Base-by-base conservation (phyloP, 2,888 invertebrate genomes). In the Cephus nigrinus region DNA sequence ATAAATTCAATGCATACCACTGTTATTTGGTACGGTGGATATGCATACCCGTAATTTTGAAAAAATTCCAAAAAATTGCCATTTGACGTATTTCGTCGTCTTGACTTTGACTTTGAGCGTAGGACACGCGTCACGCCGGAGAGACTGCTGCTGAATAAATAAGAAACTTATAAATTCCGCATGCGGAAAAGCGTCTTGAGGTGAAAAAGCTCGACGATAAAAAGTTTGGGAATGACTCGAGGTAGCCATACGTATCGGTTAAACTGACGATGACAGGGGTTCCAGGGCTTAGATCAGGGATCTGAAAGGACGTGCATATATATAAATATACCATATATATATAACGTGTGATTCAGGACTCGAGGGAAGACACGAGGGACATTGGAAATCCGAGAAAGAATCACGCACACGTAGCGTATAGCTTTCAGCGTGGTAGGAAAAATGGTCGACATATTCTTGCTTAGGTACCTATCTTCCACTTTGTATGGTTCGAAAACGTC, bases 401-500 rank as follows among this genome's bases (percentile, higher is more conserved):
- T 76, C 76, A 77, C 68, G 76, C 75, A 68, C 73, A 74, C 34
- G 76, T 68, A 79, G 75, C 79, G 79, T 78, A 79, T 69, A 78
- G 82, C 84, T 86, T 86, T 86, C 86, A 86, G 75, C 82, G 78
- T 68, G 73, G 34, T n/a, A 12, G 35, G 33, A 73, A 73, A 73
- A 73, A 73, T 73, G 73, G 35, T 23, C 34, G 73, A 30, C 73
- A 33, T 73, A 73, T 73, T 73, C 34, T 34, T 35, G 73, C 34
- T 31, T 3, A 23, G 15, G 34, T 35, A 73, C 73, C 73, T 73
- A 34, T 83, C 82, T 82, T 80, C 85, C 84, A 86, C 86, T 87
- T 86, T 79, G 81, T 84, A 84, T 84, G 84, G 84, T 82, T 88
- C 83, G 87, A 87, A 88, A 87, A 85, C 84, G 86, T 83, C 82